These are phyloP conservation scores for Stenurella melanura DNA, from an alignment of 2,888 invertebrate genomes.

Conservation along the genomic window DNA sequence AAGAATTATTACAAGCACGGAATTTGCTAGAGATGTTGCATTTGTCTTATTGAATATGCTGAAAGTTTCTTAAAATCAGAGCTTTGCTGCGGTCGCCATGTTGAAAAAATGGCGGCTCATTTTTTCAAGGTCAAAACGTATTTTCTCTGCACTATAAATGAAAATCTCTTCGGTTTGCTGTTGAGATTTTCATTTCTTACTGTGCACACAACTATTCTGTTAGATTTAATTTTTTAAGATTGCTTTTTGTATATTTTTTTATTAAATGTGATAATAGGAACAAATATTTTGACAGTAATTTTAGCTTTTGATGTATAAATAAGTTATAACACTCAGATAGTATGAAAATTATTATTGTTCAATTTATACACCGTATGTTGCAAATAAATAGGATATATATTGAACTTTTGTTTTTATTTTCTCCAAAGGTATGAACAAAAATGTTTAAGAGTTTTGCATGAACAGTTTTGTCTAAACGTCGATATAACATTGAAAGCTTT, in stretches of 20 bases:
- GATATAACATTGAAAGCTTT: no score
- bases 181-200: conserved; percentile 5
- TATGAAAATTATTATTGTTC: conserved; percentile 40
- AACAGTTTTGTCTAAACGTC: no score
- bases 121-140: no score
- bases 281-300: conserved; percentile 42
- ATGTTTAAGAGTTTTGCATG: no score
- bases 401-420: background rate
- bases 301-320: conserved; percentile 44
- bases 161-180: background rate
- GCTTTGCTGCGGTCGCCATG: no score
- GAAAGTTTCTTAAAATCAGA: no score
- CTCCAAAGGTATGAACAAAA: no score
- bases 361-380: conserved; percentile 45
- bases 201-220: background rate
- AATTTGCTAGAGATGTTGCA: no score
- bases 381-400: conserved; percentile 41
- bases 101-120: no score
- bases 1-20: no score
- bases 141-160: background rate
- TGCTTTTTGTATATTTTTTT: conserved; percentile 35
- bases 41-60: no score
- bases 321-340: conserved; percentile 27
- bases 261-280: conserved; percentile 45
- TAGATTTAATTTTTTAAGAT: conserved; percentile 21